Percentiles rank a stretch among this genome's conserved stretches.
Evolutionary conservation across 2,888 invertebrate genomes (phyloP).

Genomic region (Uropetala carovei): DNA sequence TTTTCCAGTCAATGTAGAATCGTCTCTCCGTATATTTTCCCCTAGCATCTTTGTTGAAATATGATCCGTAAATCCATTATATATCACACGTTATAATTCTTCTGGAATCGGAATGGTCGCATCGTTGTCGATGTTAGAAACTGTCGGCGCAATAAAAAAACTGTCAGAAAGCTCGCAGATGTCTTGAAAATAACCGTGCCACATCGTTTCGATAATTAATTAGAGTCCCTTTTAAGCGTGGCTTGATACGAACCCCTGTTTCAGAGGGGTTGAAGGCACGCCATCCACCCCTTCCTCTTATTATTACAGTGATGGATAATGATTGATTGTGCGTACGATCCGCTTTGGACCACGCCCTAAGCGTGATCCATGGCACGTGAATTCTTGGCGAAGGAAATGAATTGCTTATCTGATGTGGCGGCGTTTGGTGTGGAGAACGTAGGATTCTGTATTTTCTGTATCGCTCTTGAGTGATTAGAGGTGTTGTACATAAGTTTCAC

Average conservation of each 20-base stretch:
- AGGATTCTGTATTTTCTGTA: background rate
- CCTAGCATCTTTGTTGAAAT: too few relatives aligned
- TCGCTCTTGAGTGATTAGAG: slow-evolving; percentile 8
- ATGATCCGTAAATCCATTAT: too few relatives aligned
- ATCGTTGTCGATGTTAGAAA: background rate
- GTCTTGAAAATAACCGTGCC: background rate
- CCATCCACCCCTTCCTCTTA: background rate
- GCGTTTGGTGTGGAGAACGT: background rate
- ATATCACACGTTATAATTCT: too few relatives aligned
- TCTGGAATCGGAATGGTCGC: background rate
- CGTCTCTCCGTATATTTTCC: too few relatives aligned
- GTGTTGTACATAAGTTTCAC: background rate
- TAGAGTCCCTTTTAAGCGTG: background rate
- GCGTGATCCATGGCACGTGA: background rate
- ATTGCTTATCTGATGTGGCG: slow-evolving; percentile 8
- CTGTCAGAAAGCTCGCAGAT: background rate
- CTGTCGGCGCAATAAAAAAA: background rate
- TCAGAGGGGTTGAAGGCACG: background rate
- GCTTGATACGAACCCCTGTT: background rate
- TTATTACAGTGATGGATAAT: slow-evolving; percentile 26
- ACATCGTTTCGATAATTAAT: background rate
- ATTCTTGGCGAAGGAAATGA: slow-evolving; percentile 10
- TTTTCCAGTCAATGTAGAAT: too few relatives aligned
- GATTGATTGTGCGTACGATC: background rate
- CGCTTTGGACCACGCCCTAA: slow-evolving; percentile 9